Conservation (phyloP, 2,797 vertebrate genomes). For the Pempheris klunzingeri region DNA sequence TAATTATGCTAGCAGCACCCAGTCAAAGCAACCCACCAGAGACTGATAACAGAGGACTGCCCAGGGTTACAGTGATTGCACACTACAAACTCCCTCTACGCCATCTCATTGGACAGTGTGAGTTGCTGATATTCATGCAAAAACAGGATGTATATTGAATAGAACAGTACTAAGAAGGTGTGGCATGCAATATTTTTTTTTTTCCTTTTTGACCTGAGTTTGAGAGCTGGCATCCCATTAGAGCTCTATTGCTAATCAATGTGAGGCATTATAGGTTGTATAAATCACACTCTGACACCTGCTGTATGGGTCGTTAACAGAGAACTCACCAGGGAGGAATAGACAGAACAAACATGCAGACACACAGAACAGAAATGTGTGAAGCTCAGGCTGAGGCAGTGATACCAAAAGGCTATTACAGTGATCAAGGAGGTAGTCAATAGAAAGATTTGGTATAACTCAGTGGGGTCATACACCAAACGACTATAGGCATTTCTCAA, state of each 20-base stretch:
- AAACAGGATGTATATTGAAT: constrained; percentile 55
- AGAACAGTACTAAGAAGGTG: constrained; percentile 48
- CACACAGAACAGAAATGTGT: constrained; percentile 62
- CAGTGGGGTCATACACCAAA: constrained; percentile 20
- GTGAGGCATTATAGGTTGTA: constrained; percentile 83
- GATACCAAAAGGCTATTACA: constrained; percentile 41
- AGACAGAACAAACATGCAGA: constrained; percentile 76
- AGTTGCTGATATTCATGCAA: constrained; percentile 58
- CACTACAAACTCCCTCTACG: constrained; percentile 56
- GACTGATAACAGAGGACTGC: constrained; percentile 82
- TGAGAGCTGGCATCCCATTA: constrained; percentile 78
- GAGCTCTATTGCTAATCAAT: constrained; percentile 84
- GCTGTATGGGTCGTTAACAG: constrained; percentile 81
- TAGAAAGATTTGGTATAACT: constrained; percentile 35
- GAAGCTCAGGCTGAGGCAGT: constrained; percentile 48
- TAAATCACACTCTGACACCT: constrained; percentile 84
- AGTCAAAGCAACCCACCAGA: constrained; percentile 79
- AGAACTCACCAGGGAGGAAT: constrained; percentile 72
- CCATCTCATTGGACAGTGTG: constrained; percentile 63
- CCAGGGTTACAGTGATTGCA: constrained; percentile 78
- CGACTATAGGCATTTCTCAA: constrained; percentile 22
- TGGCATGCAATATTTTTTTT: constrained; percentile 28
- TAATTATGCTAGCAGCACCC: constrained; percentile 90
- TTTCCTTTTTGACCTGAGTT: constrained; percentile 53
- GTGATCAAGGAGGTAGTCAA: constrained; percentile 54